Evolutionary conservation across 2,113 vertebrate genomes (phyloP), one percentile per base, ranked within the genome.

Genomic region (Stigmatopora nigra): DNA sequence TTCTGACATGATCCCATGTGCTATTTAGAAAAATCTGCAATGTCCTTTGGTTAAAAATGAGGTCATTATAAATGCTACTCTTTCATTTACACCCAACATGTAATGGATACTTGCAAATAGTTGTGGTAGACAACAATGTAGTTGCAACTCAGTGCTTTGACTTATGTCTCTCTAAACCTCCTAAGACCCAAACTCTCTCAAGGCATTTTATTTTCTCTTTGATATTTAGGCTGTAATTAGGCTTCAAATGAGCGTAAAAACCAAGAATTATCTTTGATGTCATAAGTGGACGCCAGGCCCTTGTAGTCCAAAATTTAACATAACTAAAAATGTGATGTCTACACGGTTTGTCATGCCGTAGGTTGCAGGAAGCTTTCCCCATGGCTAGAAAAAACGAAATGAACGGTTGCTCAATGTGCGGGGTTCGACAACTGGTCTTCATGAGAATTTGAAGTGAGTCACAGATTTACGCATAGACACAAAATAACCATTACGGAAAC

Each of bases 21-120:
- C 44, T 55, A 38, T 71, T 70, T 75, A 73, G 61, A 78, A 63
- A 63, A 75, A 73, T 71, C 66, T 64, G 52, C n/a, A 71, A 20
- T 64, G 3, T 35, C 58, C 60, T 38, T 63, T 64, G 65, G 10
- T 14, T n/a, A 69, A 66, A 17, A 51, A 22, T n/a, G 16, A 35
- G 49, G 74, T 64, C 22, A 45, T 36, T 1, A 67, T 59, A 15
- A 15, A 31, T 46, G 10, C 25, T 22, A 4, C 1, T 38, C 14
- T 63, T 20, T 53, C 36, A n/a, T 22, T 68, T 52, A 59, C 48
- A 19, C 47, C 19, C 47, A n/a, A 2, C 36, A 12, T 38, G 57
- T 38, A 17, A 38, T 36, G 35, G 57, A 17, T 41, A 59, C 36
- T 44, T 41, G 58, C 4, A 44, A 60, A 58, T 58, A 58, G 10